Base-by-base conservation (phyloP, 2,113 vertebrate species). In the Collichthys lucidus region DNA sequence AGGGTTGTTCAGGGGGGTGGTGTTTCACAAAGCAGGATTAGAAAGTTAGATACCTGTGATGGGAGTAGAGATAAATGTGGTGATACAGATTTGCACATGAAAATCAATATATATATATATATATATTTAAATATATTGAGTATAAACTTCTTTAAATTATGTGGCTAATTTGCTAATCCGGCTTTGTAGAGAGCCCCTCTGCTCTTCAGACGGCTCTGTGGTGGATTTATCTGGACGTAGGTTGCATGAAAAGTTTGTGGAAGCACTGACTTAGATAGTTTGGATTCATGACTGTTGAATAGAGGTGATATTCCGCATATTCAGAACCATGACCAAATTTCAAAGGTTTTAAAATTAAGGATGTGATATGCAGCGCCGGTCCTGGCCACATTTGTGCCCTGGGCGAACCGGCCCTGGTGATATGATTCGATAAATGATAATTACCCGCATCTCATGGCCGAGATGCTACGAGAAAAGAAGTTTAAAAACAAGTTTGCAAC, bases 161-260 rank as follows among this genome's bases (percentile, higher is more conserved):
- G 53, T 42, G 46, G 44, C 55, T 74, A 60, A 80, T 60, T 80
- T 74, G 42, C 22, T 67, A 65, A 74, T 60, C 70, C 44, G 9
- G 62, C 12, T 80, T 67, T 67, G 55, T 44, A 63, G n/a, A 26
- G 64, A 42, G 26, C 26, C 52, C 74, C 52, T 47, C 63, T 57
- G 40, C 35, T 29, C 50, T 14, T 42, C 20, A 31, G n/a, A 66
- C 1, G 14, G n/a, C 22, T 49, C 24, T 14, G 35, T 14, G 42
- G 15, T 26, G 68, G 62, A 52, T 80, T 73, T 42, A 59, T 66
- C 61, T 24, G 3, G 42, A 59, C 19, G 52, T 29, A 49, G 68
- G 65, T 50, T 42, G 50, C 24, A n/a, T n/a, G 11, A 35, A 11
- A 50, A 50, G 60, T 49, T 65, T 80, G 22, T 12, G 0, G 31